Conservation (phyloP, 2,797 vertebrate genomes). For the Antrozous pallidus region DNA sequence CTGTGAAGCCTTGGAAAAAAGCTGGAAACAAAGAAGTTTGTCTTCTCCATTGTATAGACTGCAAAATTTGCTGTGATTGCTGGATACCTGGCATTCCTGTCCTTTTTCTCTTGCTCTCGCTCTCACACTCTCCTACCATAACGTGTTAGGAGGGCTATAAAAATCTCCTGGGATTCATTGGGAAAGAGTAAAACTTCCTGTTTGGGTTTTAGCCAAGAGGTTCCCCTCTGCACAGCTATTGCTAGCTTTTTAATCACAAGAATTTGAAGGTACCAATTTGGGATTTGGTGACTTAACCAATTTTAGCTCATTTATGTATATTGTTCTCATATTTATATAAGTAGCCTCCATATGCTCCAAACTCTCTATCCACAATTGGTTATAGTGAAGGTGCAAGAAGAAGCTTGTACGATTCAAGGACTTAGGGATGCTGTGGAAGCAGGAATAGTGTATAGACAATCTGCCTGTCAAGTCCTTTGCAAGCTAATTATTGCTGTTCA, state of each 20-base stretch:
- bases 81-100: background rate
- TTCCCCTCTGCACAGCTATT: background rate
- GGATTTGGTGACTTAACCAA: background rate
- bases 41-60: background rate
- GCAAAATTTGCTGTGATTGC: background rate
- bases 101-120: background rate
- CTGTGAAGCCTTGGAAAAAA: background rate
- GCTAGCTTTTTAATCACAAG: background rate
- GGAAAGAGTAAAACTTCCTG: background rate
- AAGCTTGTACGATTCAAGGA: background rate
- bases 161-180: background rate
- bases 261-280: background rate
- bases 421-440: background rate
- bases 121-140: background rate
- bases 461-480: background rate
- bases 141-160: background rate
- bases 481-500: background rate
- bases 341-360: background rate
- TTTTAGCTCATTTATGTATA: background rate
- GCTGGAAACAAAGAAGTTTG: background rate
- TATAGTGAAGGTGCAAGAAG: background rate
- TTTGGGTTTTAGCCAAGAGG: background rate
- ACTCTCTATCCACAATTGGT: background rate
- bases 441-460: background rate
- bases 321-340: background rate